These are phyloP conservation scores for Parasteatoda tepidariorum DNA, from an alignment of 1,140 invertebrate species.

Conservation along the genomic window DNA sequence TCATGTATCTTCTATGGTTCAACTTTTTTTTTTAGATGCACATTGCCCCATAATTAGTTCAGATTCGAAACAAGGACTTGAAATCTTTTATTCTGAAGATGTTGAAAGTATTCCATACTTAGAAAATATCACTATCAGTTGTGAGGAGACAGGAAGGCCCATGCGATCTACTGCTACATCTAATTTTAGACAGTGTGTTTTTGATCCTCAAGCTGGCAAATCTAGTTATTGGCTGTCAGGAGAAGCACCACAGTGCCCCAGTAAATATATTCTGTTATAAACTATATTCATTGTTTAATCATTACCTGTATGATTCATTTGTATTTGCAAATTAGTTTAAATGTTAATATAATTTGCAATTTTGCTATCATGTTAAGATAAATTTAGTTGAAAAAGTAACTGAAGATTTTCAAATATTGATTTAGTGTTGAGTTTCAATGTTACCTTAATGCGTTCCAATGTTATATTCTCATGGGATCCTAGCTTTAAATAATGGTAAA, in stretches of 20 bases:
- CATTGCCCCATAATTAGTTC: constrained; percentile 88
- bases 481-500: no score
- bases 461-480: no score
- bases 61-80: constrained; percentile 86
- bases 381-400: no score
- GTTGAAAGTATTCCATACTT: constrained; percentile 83
- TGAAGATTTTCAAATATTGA: no score
- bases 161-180: constrained; percentile 83
- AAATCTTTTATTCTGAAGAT: constrained; percentile 79
- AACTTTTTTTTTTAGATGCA: constrained; percentile 71
- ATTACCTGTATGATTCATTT: no score
- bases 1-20: no score
- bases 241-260: constrained; percentile 82
- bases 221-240: constrained; percentile 95
- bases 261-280: constrained; percentile 13
- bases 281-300: no score
- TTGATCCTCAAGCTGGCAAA: constrained; percentile 87
- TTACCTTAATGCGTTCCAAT: no score
- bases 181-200: constrained; percentile 91
- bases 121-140: constrained; percentile 88
- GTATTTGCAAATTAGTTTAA: no score
- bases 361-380: no score
- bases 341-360: no score
- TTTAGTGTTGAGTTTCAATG: no score
- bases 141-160: constrained; percentile 80